Evolutionary conservation across 2,888 invertebrate genomes (phyloP).

Genomic region (Eremobia ochroleuca): DNA sequence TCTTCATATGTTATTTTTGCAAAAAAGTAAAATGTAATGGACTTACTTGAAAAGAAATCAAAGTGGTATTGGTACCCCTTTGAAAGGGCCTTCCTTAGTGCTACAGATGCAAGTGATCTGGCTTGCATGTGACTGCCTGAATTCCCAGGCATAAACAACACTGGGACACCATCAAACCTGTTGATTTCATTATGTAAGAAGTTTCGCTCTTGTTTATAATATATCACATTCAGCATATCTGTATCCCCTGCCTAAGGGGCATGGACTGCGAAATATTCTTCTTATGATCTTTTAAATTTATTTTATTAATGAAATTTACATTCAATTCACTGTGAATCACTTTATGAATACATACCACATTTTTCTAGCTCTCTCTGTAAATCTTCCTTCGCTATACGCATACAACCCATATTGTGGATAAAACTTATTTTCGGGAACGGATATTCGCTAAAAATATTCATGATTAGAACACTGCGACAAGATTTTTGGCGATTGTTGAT

Average conservation of each 20-base stretch:
- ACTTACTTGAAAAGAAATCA: conserved; percentile 95
- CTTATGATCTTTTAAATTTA: not conserved
- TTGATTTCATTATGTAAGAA: conserved; percentile 8
- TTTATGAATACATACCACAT: conserved; percentile 87
- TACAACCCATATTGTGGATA: conserved; percentile 96
- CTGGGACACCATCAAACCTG: conserved; percentile 96
- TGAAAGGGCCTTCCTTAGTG: conserved; percentile 95
- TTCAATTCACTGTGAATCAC: not conserved
- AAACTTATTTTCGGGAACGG: conserved; percentile 91
- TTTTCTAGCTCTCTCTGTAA: conserved; percentile 93
- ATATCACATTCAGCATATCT: not conserved
- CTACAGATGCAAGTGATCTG: conserved; percentile 97
- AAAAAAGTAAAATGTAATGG: not conserved
- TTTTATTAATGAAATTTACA: not conserved
- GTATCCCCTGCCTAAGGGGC: too few species aligned
- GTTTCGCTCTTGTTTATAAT: conserved; percentile 6
- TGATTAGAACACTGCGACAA: conserved; percentile 17
- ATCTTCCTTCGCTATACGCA: conserved; percentile 97
- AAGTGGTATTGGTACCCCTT: conserved; percentile 94
- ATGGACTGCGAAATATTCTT: not conserved
- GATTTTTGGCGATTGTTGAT: not conserved
- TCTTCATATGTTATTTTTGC: not conserved
- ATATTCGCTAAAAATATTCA: conserved; percentile 92
- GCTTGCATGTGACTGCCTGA: conserved; percentile 98
- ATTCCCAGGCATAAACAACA: conserved; percentile 98